Base-by-base conservation (phyloP, 2,113 vertebrate species). In the Todiramphus saurophagus region DNA sequence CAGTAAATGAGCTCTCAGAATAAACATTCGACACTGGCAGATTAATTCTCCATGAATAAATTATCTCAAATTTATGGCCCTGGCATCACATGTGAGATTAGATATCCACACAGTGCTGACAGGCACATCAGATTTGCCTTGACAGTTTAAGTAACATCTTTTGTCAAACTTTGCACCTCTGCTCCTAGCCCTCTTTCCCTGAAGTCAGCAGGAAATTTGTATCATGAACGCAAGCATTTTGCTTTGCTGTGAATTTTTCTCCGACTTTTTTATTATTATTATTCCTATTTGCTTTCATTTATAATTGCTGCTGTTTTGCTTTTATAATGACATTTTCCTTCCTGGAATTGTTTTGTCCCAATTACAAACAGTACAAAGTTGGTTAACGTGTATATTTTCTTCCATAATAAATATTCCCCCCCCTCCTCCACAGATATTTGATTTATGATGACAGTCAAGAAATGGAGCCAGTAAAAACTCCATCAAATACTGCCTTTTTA, bases 21-120 rank as follows among this genome's bases (percentile, higher is more conserved):
- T 81, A 94, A 86, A 86, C 18, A 86, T 60, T 67, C 83, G 55
- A 59, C 59, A 63, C 20, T 25, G 85, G 74, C 50, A 93, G 59
- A 90, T 74, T 96, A 94, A 92, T 91, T 92, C 79, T 37, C 68
- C 82, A 80, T 56, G 46, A 96, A 96, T 90, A 93, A 86, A 94
- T 89, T 88, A 83, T 12, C 56, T 85, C 70, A 86, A 31, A 83
- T 92, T 96, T 90, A 90, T 44, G 60, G n/a, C 24, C 44, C 44
- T 74, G 51, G 37, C 39, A 82, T 80, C 84, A 90, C 59, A 63
- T 31, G n/a, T 80, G 76, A 93, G 55, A 93, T 88, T 48, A 93
- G 82, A 39, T 53, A 81, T 28, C n/a, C 68, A 70, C 15, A 5
- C 8, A 46, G 41, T 15, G 20, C 33, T 2, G 10, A 90, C 68